Base-by-base conservation (phyloP, 1,140 invertebrate species). In the Brachionus rubens region DNA sequence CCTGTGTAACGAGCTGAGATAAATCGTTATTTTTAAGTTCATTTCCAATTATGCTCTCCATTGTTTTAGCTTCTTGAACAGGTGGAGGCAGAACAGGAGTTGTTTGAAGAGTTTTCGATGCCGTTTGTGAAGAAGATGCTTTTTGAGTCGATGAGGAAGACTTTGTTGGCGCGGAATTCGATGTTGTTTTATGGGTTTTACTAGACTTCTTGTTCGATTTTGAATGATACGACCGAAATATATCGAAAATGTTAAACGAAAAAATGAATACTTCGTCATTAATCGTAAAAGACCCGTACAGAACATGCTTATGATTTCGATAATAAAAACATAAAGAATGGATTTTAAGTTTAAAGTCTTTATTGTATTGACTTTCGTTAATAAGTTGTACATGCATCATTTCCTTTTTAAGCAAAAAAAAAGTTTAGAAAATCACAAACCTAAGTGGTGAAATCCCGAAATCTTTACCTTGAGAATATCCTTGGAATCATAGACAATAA, bases 401-500 rank as follows among this genome's bases (percentile, higher is more conserved):
- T 72, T 72, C 59, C 59, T 65, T 43, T 24, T 26, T 14, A 26
- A 65, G 4, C 19, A 21, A 65, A 41, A 62, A 16, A 56, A 33
- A 28, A 56, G 52, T 21, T 50, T n/a, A 19, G 16, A 48, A 48
- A 48, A 48, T 21, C 24, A n/a, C 47, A 19, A 21, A 21, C 24
- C n/a, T 48, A 19, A 21, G 24, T 48, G 47, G 47, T 48, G 47
- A 19, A 48, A n/a, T 19, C 24, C 47, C 47, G 24, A 19, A n/a
- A n/a, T n/a, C n/a, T n/a, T 79, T 82, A 87, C 87, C 84, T 90
- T 90, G 16, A 92, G 84, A 78, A 91, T 50, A 26, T 72, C 68
- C 30, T 72, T 72, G 90, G 88, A 72, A 79, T 91, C 90, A 91
- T 91, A 93, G 21, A 90, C 85, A 48, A 86, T 87, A 56, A 90